Evolutionary conservation across 2,113 vertebrate species (phyloP).

Genomic region (Seriola quinqueradiata): DNA sequence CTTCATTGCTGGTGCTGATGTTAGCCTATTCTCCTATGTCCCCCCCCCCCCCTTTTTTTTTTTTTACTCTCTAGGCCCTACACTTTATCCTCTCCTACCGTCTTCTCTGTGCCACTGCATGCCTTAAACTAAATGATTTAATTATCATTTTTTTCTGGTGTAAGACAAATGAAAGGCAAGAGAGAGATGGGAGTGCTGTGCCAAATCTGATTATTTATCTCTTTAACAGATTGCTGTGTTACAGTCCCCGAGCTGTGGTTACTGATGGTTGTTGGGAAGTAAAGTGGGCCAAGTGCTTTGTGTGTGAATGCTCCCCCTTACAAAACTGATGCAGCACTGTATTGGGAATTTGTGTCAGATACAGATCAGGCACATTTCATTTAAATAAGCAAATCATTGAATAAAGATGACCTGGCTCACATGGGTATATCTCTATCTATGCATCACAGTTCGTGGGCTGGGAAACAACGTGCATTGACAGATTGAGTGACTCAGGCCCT

Average conservation of each 20-base stretch:
- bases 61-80: conserved; percentile 80
- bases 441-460: conserved; percentile 33
- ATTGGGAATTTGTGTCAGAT: conserved; percentile 79
- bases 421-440: conserved; percentile 64
- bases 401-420: conserved; percentile 74
- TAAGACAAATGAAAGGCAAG: conserved; percentile 95
- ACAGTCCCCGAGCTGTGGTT: conserved; percentile 91
- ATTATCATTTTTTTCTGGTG: conserved; percentile 95
- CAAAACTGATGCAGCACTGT: conserved; percentile 65
- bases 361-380: conserved; percentile 80
- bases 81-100: conserved; percentile 72
- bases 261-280: conserved; percentile 82
- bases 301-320: conserved; percentile 61
- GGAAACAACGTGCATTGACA: conserved; percentile 49
- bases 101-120: conserved; percentile 86
- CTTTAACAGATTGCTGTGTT: conserved; percentile 93
- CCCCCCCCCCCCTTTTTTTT: conserved; percentile 60
- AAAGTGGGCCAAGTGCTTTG: conserved; percentile 81
- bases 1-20: conserved; percentile 24
- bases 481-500: conserved; percentile 57
- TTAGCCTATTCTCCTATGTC: conserved; percentile 63
- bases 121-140: conserved; percentile 96
- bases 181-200: conserved; percentile 89
- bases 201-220: conserved; percentile 98
- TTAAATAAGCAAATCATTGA: conserved; percentile 80